Conservation (phyloP, 2,888 invertebrate species). For the Machimus rusticus region DNA sequence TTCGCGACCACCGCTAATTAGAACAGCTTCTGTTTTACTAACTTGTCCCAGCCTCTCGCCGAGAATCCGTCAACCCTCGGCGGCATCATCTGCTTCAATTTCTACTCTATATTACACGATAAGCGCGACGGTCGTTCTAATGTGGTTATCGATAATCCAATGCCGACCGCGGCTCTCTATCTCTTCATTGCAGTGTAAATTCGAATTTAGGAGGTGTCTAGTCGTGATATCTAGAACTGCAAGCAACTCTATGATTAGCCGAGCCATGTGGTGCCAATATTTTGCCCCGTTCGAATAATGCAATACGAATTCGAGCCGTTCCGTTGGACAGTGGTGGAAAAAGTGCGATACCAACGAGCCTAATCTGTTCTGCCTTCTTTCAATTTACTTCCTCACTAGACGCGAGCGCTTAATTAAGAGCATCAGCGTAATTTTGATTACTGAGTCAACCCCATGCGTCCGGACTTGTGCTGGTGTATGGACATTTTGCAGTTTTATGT, state of each 20-base stretch:
- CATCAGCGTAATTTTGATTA: constrained; percentile 22
- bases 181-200: not conserved
- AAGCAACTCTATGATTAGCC: not conserved
- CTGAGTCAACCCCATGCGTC: not conserved
- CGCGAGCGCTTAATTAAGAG: constrained; percentile 9
- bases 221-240: not conserved
- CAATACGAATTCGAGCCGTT: not conserved
- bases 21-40: constrained; percentile 31
- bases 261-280: not conserved
- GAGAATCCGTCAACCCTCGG: not conserved
- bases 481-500: not conserved
- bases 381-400: not conserved
- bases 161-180: not conserved
- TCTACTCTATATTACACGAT: not conserved
- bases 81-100: constrained; percentile 29
- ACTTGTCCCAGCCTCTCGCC: not conserved
- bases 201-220: constrained; percentile 15
- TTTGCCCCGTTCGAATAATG: not conserved
- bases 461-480: not conserved
- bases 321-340: not conserved
- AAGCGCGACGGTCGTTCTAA: not conserved
- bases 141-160: not conserved
- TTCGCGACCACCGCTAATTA: constrained; percentile 21
- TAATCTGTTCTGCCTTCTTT: constrained; percentile 18
- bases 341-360: not conserved